Evolutionary conservation across 2,113 vertebrate genomes (phyloP), one percentile per base, ranked within the genome.

Genomic region (Hipposideros armiger): DNA sequence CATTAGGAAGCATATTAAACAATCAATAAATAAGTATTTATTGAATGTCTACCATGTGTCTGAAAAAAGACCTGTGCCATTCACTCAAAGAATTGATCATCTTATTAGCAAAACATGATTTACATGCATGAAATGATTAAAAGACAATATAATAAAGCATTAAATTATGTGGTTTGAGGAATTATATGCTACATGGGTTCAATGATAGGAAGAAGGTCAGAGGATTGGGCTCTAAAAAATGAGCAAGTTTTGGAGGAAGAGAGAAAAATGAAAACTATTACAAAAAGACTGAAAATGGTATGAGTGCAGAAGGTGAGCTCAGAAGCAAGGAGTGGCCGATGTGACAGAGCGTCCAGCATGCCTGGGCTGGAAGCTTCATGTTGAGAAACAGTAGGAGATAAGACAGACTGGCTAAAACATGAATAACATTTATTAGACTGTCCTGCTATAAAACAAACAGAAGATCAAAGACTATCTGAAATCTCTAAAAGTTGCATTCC

Each of bases 1-100:
- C 64, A 80, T 92, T 95, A 88, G 36, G 45, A 91, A 80, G 45
- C 40, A 58, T 96, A 96, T 94, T 90, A 95, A 93, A 28, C 32
- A 72, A 69, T 95, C 50, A 86, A 95, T 87, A 19, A 95, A 89
- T 96, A 77, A 95, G 90, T 95, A 95, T 94, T 97, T 94, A 92
- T 86, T 91, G 58, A 92, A 50, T 70, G 67, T 50, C 52, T 83
- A 86, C 17, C 36, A 73, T 26, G 28, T 76, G 10, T 32, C 73
- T 91, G 7, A 94, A 93, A 97, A 87, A 84, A 89, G 32, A 93
- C 50, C 62, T 70, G 56, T 80, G 42, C 11, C 66, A 78, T 93
- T 90, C 88, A 62, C 67, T 95, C 45, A 60, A 90, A 95, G 32
- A 73, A 82, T 36, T 42, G 92, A 86, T 74, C 36, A 60, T 66